Base-by-base conservation (phyloP, 2,113 vertebrate genomes). In the Odocoileus hemionus region DNA sequence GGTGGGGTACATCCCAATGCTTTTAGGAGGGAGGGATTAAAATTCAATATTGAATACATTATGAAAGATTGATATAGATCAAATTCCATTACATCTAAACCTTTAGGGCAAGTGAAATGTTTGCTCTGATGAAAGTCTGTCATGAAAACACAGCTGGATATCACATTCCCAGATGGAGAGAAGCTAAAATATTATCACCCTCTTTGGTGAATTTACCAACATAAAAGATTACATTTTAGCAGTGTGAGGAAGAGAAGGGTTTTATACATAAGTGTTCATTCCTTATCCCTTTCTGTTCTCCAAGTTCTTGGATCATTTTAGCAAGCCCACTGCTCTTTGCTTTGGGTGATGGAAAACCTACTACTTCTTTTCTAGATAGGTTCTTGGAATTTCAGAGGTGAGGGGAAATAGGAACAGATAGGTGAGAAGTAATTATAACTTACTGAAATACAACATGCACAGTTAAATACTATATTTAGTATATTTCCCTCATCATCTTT, bases 131-230 rank as follows among this genome's bases (percentile, higher is more conserved):
- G 4, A 61, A 95, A 91, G 33, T 82, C 58, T 86, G 47, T 84
- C 79, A 54, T 85, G 86, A 92, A 92, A 94, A 91, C 30, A 83
- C 70, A 97, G 89, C 43, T 96, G 92, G 82, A 95, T 83, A 91
- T 52, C 15, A 80, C 28, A 94, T 74, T 67, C 58, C 79, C 76
- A 95, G 21, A 78, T 80, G 43, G 92, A 94, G 30, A 89, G 64
- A 58, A 88, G 57, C 30, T 61, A 79, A 89, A 21, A 61, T 86
- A 85, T 76, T 19, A 87, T 57, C 67, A 36, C 15, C 19, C 2
- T 60, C 47, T 39, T 39, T 93, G 13, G 25, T 50, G 30, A 95
- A 85, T 96, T 67, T 76, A 67, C 17, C 50, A 52, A 86, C 25
- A 70, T 39, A 74, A 50, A 80, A 23, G 6, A 58, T 50, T 70